Evolutionary conservation across 1,140 invertebrate genomes (phyloP).

Genomic region (Paracyclopina nana): DNA sequence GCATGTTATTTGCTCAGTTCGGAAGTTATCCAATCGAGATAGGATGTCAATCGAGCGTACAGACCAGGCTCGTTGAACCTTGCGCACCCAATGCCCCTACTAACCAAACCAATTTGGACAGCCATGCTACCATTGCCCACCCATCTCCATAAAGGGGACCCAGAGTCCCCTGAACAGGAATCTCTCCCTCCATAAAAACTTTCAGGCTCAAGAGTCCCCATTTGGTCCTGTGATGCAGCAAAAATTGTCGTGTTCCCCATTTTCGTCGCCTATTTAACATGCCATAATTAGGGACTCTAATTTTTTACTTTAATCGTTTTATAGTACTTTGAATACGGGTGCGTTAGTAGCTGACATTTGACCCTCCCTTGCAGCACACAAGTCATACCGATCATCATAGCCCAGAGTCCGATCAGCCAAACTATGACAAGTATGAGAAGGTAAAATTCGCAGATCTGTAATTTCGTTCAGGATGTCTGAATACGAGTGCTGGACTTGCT

Average conservation of each 20-base stretch:
- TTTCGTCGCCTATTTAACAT: no score
- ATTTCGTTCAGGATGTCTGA: not conserved
- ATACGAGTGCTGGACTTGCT: not conserved
- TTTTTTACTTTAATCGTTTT: no score
- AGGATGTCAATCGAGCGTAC: not conserved
- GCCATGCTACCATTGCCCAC: not conserved
- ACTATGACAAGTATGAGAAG: not conserved
- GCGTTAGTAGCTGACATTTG: no score
- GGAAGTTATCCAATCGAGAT: constrained; percentile 15
- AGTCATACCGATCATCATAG: not conserved
- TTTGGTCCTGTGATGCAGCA: no score
- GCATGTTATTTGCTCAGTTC: no score
- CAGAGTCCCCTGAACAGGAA: not conserved
- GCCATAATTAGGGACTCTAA: no score
- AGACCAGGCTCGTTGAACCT: constrained; percentile 8
- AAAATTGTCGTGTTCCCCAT: no score
- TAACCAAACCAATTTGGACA: constrained; percentile 4
- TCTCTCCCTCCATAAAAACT: not conserved
- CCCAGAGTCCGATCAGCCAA: not conserved
- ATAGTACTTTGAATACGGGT: no score
- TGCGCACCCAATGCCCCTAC: constrained; percentile 11
- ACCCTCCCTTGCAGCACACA: not conserved
- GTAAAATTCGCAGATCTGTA: not conserved
- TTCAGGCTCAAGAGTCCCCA: no score
- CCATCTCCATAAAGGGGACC: constrained; percentile 1